These are phyloP conservation scores for Tenthredo mesomela DNA, from an alignment of 2,888 invertebrate species.

Conservation along the genomic window DNA sequence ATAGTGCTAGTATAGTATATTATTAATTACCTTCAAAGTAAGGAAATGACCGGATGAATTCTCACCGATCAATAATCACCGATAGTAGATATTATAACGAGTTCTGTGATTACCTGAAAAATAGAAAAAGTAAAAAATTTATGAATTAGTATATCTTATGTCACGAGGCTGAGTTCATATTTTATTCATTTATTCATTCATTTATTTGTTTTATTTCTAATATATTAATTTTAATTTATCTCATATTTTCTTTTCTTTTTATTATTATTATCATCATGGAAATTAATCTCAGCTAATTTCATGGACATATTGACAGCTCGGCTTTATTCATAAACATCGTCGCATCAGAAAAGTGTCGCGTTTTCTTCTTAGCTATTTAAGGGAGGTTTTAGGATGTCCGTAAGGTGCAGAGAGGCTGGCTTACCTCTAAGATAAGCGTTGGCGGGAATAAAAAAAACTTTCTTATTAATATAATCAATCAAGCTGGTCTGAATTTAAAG, in stretches of 20 bases:
- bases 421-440: constrained; percentile 38
- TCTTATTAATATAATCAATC: constrained; percentile 74
- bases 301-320: constrained; percentile 23
- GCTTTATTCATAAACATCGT: constrained; percentile 17
- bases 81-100: neutral
- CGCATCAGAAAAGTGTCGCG: neutral
- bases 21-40: constrained; percentile 2
- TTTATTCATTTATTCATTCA: no score
- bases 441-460: constrained; percentile 63
- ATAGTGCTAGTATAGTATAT: neutral
- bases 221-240: neutral
- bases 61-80: no score
- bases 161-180: neutral
- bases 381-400: constrained; percentile 22
- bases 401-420: constrained; percentile 59
- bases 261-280: neutral
- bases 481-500: constrained; percentile 68
- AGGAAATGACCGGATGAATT: neutral
- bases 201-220: no score
- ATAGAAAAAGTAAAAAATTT: neutral
- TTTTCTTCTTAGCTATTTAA: neutral
- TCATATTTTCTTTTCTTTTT: neutral
- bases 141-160: neutral
- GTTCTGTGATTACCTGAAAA: constrained; percentile 34
- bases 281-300: constrained; percentile 25